Conservation (phyloP, 2,797 vertebrate genomes). For the Mormyrus proboscirostris region DNA sequence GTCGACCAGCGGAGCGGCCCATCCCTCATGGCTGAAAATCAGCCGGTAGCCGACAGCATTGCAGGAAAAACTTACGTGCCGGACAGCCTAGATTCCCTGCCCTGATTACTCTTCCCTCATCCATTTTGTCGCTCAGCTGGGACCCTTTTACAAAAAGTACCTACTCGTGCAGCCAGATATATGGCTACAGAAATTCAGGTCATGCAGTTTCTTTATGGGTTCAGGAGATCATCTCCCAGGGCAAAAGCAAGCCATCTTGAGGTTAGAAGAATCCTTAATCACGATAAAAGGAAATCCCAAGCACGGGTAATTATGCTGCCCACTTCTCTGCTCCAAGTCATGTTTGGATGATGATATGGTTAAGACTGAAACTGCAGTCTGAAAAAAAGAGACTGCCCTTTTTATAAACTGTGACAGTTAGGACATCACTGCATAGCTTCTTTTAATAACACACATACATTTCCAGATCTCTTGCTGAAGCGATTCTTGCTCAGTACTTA, state of each 20-base stretch:
- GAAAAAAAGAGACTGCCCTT: neutral
- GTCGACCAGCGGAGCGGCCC: neutral
- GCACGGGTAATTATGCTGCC: neutral
- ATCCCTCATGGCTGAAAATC: neutral
- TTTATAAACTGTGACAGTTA: neutral
- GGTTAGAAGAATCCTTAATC: neutral
- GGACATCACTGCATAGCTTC: neutral
- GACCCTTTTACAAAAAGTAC: neutral
- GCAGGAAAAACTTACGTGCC: neutral
- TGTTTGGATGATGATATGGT: neutral
- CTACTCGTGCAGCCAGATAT: neutral
- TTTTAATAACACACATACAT: neutral
- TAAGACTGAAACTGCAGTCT: neutral
- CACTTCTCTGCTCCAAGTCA: neutral
- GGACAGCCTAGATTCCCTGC: neutral
- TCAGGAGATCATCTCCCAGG: conserved; percentile 1
- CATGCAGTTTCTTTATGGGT: neutral
- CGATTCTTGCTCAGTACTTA: conserved; percentile 5
- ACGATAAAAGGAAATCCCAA: neutral
- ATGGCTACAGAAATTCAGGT: conserved; percentile 7
- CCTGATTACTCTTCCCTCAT: neutral
- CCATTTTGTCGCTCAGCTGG: neutral
- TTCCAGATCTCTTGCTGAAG: neutral
- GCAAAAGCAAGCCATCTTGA: neutral
- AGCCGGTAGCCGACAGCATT: neutral